Conservation (phyloP, 2,797 vertebrate genomes). For the Melopsittacus undulatus region DNA sequence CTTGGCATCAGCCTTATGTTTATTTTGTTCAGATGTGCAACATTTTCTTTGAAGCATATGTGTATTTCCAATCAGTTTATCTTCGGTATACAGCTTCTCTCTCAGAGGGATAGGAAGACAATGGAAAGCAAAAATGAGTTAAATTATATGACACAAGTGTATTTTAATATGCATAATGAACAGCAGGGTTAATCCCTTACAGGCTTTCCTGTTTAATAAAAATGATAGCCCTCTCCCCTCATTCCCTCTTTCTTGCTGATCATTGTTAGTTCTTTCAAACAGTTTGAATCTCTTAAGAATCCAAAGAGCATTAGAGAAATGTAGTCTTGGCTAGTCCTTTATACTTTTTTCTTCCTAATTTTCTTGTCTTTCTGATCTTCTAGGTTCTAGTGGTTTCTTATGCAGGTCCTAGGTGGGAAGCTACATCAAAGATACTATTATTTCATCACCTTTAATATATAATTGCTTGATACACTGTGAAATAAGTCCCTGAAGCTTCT, state of each 20-base stretch:
- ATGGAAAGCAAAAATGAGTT: background rate
- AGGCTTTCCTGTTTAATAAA: background rate
- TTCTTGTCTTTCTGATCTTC: background rate
- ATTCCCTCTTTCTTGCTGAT: background rate
- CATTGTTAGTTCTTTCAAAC: background rate
- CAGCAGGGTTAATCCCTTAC: background rate
- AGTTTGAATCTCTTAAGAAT: background rate
- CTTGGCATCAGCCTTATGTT: constrained; percentile 41
- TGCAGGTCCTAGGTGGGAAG: background rate
- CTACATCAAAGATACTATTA: constrained; percentile 18
- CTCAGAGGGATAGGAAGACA: background rate
- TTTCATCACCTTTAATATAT: constrained; percentile 15
- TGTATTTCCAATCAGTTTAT: constrained; percentile 63
- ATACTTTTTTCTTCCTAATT: background rate
- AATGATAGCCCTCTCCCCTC: background rate
- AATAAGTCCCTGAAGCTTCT: constrained; percentile 13
- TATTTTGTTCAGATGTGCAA: constrained; percentile 34
- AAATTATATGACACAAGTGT: background rate
- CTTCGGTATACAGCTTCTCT: background rate
- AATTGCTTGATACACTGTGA: constrained; percentile 20
- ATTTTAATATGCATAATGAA: background rate
- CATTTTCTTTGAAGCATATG: constrained; percentile 60
- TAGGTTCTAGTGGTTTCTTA: background rate
- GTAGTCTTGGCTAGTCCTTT: background rate
- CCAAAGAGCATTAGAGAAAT: background rate